A percentile compares a stretch with the other conserved stretches of the same genome.
Evolutionary conservation across 2,113 vertebrate species (phyloP).

Genomic region (Bostrychus sinensis): DNA sequence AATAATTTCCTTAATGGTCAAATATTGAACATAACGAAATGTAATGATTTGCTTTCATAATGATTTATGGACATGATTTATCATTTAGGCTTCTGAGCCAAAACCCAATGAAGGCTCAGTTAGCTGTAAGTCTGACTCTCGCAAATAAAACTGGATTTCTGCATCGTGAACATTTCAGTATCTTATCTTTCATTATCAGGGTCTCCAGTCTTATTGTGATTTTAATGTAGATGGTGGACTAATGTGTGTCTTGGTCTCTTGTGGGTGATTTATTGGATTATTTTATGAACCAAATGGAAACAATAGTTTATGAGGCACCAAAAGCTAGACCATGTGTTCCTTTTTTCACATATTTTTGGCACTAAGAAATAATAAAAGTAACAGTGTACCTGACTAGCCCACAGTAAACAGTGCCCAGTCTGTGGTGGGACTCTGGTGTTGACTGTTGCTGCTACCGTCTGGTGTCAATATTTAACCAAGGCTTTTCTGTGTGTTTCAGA

Average conservation of each 20-base stretch:
- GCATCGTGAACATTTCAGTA: background rate
- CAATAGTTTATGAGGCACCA: constrained; percentile 38
- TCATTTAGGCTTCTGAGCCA: constrained; percentile 36
- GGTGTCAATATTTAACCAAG: constrained; percentile 16
- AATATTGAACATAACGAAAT: constrained; percentile 56
- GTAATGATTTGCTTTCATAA: constrained; percentile 37
- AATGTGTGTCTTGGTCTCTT: constrained; percentile 4
- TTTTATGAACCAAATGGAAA: constrained; percentile 36
- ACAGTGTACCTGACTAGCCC: constrained; percentile 24
- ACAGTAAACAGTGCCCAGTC: constrained; percentile 34
- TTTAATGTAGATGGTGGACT: constrained; percentile 24
- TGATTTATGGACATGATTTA: constrained; percentile 42
- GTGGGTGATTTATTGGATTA: constrained; percentile 34
- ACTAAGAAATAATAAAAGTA: constrained; percentile 21
- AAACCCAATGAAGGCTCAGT: constrained; percentile 26
- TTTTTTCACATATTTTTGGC: constrained; percentile 33
- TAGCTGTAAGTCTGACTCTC: too few relatives aligned
- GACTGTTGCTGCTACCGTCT: constrained; percentile 12
- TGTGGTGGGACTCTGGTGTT: constrained; percentile 13
- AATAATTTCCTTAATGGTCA: constrained; percentile 56
- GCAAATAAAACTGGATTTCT: too few relatives aligned
- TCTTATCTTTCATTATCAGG: constrained; percentile 1
- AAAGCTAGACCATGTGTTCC: constrained; percentile 33
- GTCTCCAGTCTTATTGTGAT: constrained; percentile 22
- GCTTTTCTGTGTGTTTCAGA: background rate